Evolutionary conservation across 1,140 invertebrate genomes (phyloP).

Genomic region (Coelopa frigida): DNA sequence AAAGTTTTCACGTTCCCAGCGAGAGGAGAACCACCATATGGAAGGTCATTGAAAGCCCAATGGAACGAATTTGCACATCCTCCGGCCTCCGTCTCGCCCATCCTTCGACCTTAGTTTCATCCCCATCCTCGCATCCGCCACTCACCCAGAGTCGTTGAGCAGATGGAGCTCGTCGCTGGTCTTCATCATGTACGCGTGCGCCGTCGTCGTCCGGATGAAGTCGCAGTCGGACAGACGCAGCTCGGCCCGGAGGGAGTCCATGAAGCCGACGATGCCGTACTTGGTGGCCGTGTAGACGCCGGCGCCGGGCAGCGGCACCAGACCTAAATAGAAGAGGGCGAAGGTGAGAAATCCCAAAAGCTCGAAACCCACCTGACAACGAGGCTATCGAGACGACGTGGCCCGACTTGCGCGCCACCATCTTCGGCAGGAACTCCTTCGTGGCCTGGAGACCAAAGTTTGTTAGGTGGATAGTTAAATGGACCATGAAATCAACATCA

Average conservation of each 20-base stretch:
- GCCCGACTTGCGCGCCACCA: conserved; percentile 36
- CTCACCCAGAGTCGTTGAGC: conserved; percentile 37
- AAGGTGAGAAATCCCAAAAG: background rate
- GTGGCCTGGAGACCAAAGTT: conserved; percentile 23
- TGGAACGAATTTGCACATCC: background rate
- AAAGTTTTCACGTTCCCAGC: too few species aligned
- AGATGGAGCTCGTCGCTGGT: conserved; percentile 39
- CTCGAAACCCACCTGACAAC: conserved; percentile 27
- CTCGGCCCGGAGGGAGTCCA: conserved; percentile 34
- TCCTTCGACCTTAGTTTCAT: background rate
- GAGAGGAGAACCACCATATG: too few species aligned
- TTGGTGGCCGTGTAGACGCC: conserved; percentile 42
- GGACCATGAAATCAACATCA: background rate
- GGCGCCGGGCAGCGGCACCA: conserved; percentile 33
- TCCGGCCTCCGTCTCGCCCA: background rate
- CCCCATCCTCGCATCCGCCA: too few species aligned
- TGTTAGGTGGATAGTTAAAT: background rate
- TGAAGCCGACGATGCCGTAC: conserved; percentile 41
- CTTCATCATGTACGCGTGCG: conserved; percentile 37
- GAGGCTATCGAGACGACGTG: conserved; percentile 40
- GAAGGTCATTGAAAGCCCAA: too few species aligned
- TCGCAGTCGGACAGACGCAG: conserved; percentile 35
- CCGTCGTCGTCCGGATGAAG: conserved; percentile 37
- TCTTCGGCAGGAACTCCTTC: conserved; percentile 39
- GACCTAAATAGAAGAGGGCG: conserved; percentile 16